Conservation (phyloP, 2,113 vertebrate species). For the Leptobrachium leishanense region DNA sequence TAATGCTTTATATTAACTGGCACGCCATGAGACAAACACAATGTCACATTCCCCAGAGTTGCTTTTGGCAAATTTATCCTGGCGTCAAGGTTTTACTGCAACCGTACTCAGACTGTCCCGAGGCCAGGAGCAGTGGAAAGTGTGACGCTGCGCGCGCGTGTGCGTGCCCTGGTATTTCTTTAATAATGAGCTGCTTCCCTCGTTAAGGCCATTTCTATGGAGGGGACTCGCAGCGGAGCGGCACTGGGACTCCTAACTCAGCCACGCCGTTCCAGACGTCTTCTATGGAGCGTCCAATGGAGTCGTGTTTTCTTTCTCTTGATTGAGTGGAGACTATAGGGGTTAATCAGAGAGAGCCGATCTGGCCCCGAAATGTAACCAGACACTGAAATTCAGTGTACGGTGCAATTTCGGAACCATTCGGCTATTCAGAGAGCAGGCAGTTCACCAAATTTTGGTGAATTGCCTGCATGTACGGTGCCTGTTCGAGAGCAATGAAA, state of each 20-base stretch:
- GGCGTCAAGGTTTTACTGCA: slow-evolving; percentile 60
- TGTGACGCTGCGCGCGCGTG: slow-evolving; percentile 54
- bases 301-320: background rate
- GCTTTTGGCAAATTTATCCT: slow-evolving; percentile 58
- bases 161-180: slow-evolving; percentile 26
- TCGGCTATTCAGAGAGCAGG: too few species aligned
- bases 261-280: slow-evolving; percentile 22
- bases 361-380: too few species aligned
- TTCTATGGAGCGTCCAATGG: background rate
- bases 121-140: slow-evolving; percentile 65
- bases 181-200: slow-evolving; percentile 31
- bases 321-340: background rate
- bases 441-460: too few species aligned
- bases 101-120: slow-evolving; percentile 56
- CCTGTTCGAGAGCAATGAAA: too few species aligned
- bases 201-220: slow-evolving; percentile 28
- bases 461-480: too few species aligned
- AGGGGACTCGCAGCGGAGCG: background rate
- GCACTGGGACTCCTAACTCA: background rate
- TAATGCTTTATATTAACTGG: slow-evolving; percentile 66
- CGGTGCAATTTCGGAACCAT: too few species aligned
- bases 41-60: slow-evolving; percentile 55
- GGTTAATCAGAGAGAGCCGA: too few species aligned
- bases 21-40: slow-evolving; percentile 59
- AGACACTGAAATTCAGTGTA: too few species aligned